Evolutionary conservation across 2,888 invertebrate genomes (phyloP).

Genomic region (Crepidodera aurea): DNA sequence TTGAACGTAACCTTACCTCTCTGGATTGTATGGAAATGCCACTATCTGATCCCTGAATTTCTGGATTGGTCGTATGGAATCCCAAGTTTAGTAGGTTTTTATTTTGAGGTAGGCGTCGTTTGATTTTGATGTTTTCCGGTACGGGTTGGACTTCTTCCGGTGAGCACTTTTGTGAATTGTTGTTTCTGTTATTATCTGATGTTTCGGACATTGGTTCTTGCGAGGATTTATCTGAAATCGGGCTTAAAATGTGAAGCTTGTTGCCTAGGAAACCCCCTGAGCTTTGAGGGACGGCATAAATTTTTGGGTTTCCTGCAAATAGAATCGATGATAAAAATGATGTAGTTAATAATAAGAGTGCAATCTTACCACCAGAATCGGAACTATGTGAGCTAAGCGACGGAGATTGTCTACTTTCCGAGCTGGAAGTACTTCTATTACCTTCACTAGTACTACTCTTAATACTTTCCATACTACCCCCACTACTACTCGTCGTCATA

Average conservation of each 20-base stretch:
- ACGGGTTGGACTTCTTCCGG: constrained; percentile 69
- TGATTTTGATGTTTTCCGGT: constrained; percentile 66
- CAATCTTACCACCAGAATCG: constrained; percentile 72
- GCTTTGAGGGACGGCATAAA: constrained; percentile 38
- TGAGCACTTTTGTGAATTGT: constrained; percentile 79
- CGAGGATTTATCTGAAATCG: constrained; percentile 89
- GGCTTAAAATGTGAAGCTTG: constrained; percentile 86
- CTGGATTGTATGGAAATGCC: constrained; percentile 88
- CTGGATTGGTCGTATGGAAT: constrained; percentile 73
- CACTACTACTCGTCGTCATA: constrained; percentile 87
- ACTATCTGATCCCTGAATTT: constrained; percentile 87
- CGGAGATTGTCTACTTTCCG: constrained; percentile 83
- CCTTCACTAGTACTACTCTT: constrained; percentile 89
- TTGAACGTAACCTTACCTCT: constrained; percentile 63
- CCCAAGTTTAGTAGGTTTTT: constrained; percentile 77
- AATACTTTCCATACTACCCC: constrained; percentile 87
- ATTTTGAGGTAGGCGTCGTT: constrained; percentile 76
- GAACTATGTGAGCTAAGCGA: constrained; percentile 88
- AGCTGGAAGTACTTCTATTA: constrained; percentile 84
- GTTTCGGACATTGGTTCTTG: constrained; percentile 86
- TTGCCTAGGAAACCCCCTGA: constrained; percentile 65
- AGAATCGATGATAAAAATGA: not conserved
- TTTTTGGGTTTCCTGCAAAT: constrained; percentile 39
- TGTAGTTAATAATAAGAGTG: not conserved
- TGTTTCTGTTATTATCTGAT: constrained; percentile 81